A percentile compares a stretch with the other conserved stretches of the same genome.
phyloP scores from a whole-genome alignment of 2,797 vertebrate species.

The Microcaecilia unicolor region DNA sequence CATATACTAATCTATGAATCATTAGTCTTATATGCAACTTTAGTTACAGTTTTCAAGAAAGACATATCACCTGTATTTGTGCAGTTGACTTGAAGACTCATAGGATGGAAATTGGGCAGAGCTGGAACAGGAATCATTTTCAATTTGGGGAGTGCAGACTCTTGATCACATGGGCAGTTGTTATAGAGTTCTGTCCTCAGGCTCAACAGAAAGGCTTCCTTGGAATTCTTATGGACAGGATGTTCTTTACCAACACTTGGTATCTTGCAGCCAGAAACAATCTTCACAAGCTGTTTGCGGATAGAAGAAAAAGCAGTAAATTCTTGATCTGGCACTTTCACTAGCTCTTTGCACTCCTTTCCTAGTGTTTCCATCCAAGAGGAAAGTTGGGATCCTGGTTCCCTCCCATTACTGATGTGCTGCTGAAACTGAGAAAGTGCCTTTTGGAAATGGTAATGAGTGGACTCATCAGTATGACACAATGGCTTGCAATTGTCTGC shows the following conservation, averaged over 20 bases:
- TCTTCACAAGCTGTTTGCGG: constrained; percentile 37
- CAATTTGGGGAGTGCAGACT: constrained; percentile 22
- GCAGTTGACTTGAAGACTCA: constrained; percentile 46
- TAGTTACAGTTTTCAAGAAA: background rate
- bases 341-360: constrained; percentile 33
- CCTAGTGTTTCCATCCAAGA: constrained; percentile 33
- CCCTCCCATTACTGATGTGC: constrained; percentile 18
- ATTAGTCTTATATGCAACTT: background rate
- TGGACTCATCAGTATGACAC: constrained; percentile 3
- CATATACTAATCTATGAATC: background rate
- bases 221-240: constrained; percentile 39
- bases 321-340: constrained; percentile 30
- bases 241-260: constrained; percentile 23
- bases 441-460: constrained; percentile 44
- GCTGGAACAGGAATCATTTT: constrained; percentile 22
- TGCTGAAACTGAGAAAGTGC: constrained; percentile 38
- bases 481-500: constrained; percentile 9
- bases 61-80: constrained; percentile 42
- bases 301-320: constrained; percentile 28
- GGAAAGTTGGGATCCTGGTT: constrained; percentile 26
- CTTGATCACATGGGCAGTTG: constrained; percentile 25
- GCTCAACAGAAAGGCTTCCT: constrained; percentile 36
- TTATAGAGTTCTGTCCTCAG: constrained; percentile 25
- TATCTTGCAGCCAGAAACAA: constrained; percentile 34
- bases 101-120: constrained; percentile 6